These are phyloP conservation scores for Macrosoma leucophasiata DNA, from an alignment of 2,888 invertebrate genomes.

Conservation along the genomic window DNA sequence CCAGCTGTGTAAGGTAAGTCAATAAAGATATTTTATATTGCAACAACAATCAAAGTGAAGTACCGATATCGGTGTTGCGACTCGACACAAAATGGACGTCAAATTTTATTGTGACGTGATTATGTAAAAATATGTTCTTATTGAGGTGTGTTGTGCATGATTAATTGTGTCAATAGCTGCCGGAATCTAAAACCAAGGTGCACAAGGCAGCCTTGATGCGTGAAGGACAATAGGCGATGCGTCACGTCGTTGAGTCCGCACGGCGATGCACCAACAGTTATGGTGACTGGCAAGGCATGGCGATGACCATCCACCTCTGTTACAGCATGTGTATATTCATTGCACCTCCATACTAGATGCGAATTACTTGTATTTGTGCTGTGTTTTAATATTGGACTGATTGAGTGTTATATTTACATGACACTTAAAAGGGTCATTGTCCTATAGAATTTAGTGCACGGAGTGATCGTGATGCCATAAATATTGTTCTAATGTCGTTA, in stretches of 20 bases:
- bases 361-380: too few relatives aligned
- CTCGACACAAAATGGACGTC: conserved; percentile 70
- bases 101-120: conserved; percentile 62
- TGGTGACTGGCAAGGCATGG: conserved; percentile 30
- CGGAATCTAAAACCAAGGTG: too few relatives aligned
- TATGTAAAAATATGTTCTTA: conserved; percentile 55
- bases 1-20: conserved; percentile 39
- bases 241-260: too few relatives aligned
- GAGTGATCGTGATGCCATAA: too few relatives aligned
- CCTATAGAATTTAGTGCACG: conserved; percentile 31
- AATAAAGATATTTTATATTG: conserved; percentile 20
- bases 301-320: conserved; percentile 26
- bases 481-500: too few relatives aligned
- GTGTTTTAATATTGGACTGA: not conserved
- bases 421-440: conserved; percentile 48
- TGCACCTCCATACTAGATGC: too few relatives aligned
- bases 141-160: conserved; percentile 14
- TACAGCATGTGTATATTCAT: conserved; percentile 6
- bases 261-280: too few relatives aligned
- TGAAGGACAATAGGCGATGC: too few relatives aligned
- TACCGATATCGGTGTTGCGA: conserved; percentile 28
- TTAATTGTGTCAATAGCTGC: not conserved
- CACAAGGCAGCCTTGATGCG: too few relatives aligned
- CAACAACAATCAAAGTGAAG: conserved; percentile 7
- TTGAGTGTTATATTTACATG: conserved; percentile 51